Conservation (phyloP, 2,888 invertebrate genomes). For the Tachystola acroxantha region DNA sequence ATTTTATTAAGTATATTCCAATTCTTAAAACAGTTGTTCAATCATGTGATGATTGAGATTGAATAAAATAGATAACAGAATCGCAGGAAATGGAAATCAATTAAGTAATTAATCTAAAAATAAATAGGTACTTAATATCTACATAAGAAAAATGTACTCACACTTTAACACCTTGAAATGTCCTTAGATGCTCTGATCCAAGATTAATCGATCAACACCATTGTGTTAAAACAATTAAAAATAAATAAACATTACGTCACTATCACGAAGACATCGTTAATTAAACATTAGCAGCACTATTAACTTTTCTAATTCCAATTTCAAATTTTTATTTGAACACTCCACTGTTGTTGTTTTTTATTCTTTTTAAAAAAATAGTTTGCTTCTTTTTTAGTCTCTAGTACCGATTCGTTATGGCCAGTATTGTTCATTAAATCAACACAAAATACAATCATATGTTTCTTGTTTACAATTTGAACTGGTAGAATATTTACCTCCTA, state of each 20-base stretch:
- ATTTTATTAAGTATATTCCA: too few relatives aligned
- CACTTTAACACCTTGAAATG: background rate
- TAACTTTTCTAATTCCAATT: background rate
- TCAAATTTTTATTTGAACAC: background rate
- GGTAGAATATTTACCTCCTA: constrained; percentile 4
- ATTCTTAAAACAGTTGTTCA: too few relatives aligned
- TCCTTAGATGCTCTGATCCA: too few relatives aligned
- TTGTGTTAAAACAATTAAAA: background rate
- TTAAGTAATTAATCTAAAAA: too few relatives aligned
- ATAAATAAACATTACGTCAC: background rate
- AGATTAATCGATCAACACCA: background rate
- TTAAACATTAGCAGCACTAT: constrained; percentile 1
- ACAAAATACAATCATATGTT: constrained; percentile 25
- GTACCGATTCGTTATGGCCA: background rate
- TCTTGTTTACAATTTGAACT: constrained; percentile 31
- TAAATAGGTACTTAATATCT: too few relatives aligned
- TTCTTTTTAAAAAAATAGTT: too few relatives aligned
- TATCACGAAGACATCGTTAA: background rate
- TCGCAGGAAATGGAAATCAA: too few relatives aligned
- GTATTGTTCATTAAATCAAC: background rate
- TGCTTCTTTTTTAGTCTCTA: too few relatives aligned
- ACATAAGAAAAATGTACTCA: too few relatives aligned
- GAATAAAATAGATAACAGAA: too few relatives aligned
- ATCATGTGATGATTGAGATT: too few relatives aligned
- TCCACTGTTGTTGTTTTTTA: background rate